Evolutionary conservation across 2,113 vertebrate genomes (phyloP).

Genomic region (Syngnathoides biaculeatus): DNA sequence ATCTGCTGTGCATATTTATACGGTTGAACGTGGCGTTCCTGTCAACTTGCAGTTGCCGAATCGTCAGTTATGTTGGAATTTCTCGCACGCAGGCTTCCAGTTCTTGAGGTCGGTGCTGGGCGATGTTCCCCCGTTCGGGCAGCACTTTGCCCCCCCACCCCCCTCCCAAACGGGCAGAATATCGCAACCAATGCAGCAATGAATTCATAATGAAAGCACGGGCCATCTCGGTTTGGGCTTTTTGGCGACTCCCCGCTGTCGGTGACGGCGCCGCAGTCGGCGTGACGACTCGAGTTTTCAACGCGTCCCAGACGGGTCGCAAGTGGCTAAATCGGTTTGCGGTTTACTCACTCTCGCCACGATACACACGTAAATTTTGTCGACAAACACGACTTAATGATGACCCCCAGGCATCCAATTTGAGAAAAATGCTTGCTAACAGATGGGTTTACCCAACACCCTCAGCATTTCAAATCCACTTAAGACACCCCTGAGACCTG

Average conservation of each 20-base stretch:
- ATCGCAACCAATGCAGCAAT: conserved; percentile 67
- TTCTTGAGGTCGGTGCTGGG: conserved; percentile 11
- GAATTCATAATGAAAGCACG: conserved; percentile 73
- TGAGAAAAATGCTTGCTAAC: not conserved
- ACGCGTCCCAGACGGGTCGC: not conserved
- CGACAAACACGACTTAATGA: too few species aligned
- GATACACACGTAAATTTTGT: too few species aligned
- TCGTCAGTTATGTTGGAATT: not conserved
- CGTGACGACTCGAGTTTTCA: conserved; percentile 20
- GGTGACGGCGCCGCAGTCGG: conserved; percentile 10
- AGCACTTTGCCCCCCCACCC: conserved; percentile 29
- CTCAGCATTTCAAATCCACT: not conserved
- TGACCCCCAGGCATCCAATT: not conserved
- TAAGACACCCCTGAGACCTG: not conserved
- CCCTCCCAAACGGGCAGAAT: conserved; percentile 49
- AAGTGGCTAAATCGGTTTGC: not conserved
- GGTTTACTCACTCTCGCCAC: too few species aligned
- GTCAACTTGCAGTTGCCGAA: not conserved
- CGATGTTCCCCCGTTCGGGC: conserved; percentile 38
- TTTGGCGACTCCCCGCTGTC: conserved; percentile 44
- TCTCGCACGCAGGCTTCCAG: not conserved
- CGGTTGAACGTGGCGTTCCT: not conserved
- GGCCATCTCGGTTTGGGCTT: conserved; percentile 49
- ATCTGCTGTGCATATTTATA: too few species aligned
- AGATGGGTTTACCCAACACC: not conserved